Evolutionary conservation across 1,140 invertebrate species (phyloP).

Genomic region (Fopius arisanus): DNA sequence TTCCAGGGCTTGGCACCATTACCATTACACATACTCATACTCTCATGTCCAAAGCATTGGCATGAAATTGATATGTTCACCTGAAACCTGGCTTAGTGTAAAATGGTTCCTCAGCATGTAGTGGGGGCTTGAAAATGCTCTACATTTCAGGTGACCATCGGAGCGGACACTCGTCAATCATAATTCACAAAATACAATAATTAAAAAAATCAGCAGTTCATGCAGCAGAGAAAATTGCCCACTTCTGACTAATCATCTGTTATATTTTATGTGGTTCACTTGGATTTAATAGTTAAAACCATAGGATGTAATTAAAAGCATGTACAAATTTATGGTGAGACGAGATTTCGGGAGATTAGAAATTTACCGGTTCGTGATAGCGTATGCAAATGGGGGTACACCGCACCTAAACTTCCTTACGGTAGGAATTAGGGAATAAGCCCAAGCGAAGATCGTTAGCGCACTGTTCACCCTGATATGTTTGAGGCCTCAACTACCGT

Average conservation of each 20-base stretch:
- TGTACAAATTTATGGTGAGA: neutral
- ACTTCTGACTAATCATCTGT: no score
- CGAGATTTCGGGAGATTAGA: conserved; percentile 10
- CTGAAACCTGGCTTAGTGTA: conserved; percentile 49
- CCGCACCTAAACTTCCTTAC: conserved; percentile 12
- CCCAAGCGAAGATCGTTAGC: conserved; percentile 10
- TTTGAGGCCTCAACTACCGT: neutral
- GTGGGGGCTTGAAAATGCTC: neutral
- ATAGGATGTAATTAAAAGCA: neutral
- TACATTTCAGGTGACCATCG: neutral
- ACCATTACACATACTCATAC: neutral
- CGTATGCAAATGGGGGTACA: neutral
- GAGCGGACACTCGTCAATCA: no score
- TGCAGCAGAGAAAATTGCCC: neutral
- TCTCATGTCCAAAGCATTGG: conserved; percentile 38
- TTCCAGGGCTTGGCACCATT: conserved; percentile 37
- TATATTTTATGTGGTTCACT: neutral
- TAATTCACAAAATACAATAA: no score
- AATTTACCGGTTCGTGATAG: conserved; percentile 15
- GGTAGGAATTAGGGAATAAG: conserved; percentile 13
- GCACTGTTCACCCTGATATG: neutral
- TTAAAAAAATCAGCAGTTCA: neutral
- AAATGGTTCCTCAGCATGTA: conserved; percentile 36
- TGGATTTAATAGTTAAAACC: neutral
- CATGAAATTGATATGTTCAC: conserved; percentile 59